A percentile compares a stretch with the other conserved stretches of the same genome.
phyloP scores from a whole-genome alignment of 2,888 invertebrate genomes.

The Callinectes sapidus region DNA sequence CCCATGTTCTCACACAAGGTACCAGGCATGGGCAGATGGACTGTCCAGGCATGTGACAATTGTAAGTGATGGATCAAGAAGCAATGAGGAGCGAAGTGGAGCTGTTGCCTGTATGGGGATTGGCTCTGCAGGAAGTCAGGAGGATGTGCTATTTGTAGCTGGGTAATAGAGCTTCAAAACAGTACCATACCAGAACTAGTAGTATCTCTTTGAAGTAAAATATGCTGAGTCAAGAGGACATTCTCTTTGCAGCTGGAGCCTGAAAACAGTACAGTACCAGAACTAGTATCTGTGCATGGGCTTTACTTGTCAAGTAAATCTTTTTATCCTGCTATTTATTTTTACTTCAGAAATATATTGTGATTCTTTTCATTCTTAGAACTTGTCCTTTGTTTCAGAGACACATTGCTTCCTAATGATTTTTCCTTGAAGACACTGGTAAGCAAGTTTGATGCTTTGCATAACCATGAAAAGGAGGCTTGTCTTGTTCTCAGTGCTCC shows the following conservation, averaged over 20 bases:
- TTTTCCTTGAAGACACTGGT: slow-evolving; percentile 62
- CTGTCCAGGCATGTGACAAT: slow-evolving; percentile 47
- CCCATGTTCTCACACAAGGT: slow-evolving; percentile 22
- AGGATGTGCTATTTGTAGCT: slow-evolving; percentile 68
- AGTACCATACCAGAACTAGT: neutral
- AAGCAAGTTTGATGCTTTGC: slow-evolving; percentile 40
- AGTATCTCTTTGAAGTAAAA: too few relatives aligned
- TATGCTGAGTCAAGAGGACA: too few relatives aligned
- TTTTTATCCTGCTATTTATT: neutral
- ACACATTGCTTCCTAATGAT: slow-evolving; percentile 62
- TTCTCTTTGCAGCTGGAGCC: too few relatives aligned
- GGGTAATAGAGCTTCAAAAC: slow-evolving; percentile 59
- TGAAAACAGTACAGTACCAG: too few relatives aligned
- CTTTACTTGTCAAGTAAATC: too few relatives aligned
- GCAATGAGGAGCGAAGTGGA: slow-evolving; percentile 70
- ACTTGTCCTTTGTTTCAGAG: slow-evolving; percentile 40
- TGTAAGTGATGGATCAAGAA: slow-evolving; percentile 66
- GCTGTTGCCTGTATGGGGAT: slow-evolving; percentile 72
- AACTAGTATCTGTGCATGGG: too few relatives aligned
- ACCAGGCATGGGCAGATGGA: slow-evolving; percentile 42
- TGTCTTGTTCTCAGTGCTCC: slow-evolving; percentile 63
- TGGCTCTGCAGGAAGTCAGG: slow-evolving; percentile 47
- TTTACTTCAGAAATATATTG: neutral
- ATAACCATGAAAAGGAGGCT: neutral
- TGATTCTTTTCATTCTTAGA: neutral